Conservation (phyloP, 1,140 invertebrate genomes). For the Pinna nobilis region DNA sequence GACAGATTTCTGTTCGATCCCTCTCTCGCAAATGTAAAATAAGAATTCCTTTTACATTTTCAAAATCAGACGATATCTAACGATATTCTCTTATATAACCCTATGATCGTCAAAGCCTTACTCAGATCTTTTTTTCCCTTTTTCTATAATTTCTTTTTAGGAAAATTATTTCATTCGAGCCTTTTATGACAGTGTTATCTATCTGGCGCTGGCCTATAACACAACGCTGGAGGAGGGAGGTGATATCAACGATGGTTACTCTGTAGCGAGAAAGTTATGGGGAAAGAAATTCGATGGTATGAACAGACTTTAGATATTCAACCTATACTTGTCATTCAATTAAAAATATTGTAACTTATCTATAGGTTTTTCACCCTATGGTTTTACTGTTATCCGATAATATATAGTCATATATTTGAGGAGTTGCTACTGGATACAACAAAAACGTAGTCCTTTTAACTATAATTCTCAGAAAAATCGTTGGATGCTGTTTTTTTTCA, state of each 20-base stretch:
- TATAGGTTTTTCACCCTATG: neutral
- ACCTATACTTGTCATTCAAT: neutral
- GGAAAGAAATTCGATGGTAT: conserved; percentile 17
- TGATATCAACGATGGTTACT: conserved; percentile 20
- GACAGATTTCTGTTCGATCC: no score
- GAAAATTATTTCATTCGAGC: conserved; percentile 36
- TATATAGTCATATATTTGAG: no score
- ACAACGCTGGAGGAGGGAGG: conserved; percentile 20
- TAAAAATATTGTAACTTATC: neutral
- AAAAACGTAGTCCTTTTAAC: no score
- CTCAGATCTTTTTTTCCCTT: neutral
- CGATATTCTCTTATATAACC: no score
- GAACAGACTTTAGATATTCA: neutral
- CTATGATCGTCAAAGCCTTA: no score
- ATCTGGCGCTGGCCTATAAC: conserved; percentile 31
- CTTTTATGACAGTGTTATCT: conserved; percentile 29
- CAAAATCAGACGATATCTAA: no score
- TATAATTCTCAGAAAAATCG: no score
- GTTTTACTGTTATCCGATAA: neutral
- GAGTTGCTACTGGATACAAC: no score
- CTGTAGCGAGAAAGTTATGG: conserved; percentile 26
- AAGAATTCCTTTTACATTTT: neutral
- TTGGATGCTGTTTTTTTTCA: no score
- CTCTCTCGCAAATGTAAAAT: no score
- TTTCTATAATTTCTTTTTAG: neutral